Conservation (phyloP, 2,797 vertebrate species). For the Platalea minor region DNA sequence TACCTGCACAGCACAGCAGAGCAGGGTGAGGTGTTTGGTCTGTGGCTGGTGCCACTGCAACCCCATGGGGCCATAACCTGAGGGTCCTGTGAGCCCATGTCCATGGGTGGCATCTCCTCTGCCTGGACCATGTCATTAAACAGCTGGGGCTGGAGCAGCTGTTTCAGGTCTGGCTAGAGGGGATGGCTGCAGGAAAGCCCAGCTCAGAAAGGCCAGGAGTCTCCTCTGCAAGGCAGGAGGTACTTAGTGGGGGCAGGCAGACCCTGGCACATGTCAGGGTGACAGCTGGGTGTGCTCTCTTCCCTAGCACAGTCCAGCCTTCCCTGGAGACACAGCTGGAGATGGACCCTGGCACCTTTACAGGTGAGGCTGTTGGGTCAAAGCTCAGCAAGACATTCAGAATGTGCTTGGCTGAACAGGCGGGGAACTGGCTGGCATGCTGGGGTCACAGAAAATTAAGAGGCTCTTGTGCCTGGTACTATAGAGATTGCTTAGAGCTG, state of each 20-base stretch:
- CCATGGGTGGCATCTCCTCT: neutral
- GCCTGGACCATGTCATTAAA: neutral
- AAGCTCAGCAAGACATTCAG: neutral
- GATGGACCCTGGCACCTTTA: neutral
- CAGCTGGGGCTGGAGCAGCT: neutral
- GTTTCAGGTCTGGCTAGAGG: neutral
- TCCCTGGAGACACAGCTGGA: neutral
- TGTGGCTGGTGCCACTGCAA: neutral
- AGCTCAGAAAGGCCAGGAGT: neutral
- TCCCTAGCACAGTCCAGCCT: neutral
- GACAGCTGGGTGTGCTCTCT: neutral
- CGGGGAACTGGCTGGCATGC: neutral
- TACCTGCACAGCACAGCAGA: neutral
- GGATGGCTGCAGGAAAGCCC: neutral
- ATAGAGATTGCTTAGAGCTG: neutral
- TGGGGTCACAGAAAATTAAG: neutral
- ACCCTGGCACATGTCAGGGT: fast-evolving
- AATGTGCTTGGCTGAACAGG: neutral
- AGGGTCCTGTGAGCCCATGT: fast-evolving
- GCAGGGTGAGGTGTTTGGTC: neutral
- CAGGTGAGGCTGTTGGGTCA: neutral
- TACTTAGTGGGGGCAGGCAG: neutral
- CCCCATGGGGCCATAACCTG: fast-evolving
- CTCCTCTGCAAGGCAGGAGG: neutral
- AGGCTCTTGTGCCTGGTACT: neutral